Percentiles rank a stretch among this genome's conserved stretches.
These are phyloP conservation scores for Dorcus parallelipipedus DNA, from an alignment of 2,888 invertebrate species.

Conservation along the genomic window DNA sequence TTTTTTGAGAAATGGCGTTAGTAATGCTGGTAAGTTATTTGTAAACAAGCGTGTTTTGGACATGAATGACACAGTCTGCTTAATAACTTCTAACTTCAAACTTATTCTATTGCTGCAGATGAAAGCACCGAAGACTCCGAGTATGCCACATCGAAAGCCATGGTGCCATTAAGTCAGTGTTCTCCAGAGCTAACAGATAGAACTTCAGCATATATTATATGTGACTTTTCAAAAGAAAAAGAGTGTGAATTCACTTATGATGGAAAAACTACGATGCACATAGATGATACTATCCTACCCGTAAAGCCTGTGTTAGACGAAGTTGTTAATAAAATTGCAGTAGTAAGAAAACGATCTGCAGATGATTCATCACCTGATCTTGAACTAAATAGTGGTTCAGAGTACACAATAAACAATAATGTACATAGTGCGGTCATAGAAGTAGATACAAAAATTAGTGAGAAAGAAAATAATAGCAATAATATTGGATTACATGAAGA, in stretches of 20 bases:
- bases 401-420: constrained; percentile 9
- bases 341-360: constrained; percentile 1
- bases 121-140: too few relatives aligned
- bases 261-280: neutral
- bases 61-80: too few relatives aligned
- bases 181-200: too few relatives aligned
- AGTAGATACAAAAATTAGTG: constrained; percentile 7
- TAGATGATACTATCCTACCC: constrained; percentile 4
- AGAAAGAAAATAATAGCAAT: constrained; percentile 17
- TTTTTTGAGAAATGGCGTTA: constrained; percentile 19
- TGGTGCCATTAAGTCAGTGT: too few relatives aligned
- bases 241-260: too few relatives aligned
- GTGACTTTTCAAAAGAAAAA: too few relatives aligned
- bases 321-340: constrained; percentile 5
- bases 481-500: constrained; percentile 5
- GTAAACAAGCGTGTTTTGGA: constrained; percentile 19
- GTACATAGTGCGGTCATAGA: constrained; percentile 5
- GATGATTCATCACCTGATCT: neutral
- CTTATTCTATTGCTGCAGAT: too few relatives aligned
- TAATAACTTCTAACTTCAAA: too few relatives aligned
- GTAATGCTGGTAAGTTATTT: constrained; percentile 25
- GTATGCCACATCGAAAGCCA: too few relatives aligned
- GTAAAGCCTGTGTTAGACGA: constrained; percentile 13
- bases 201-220: too few relatives aligned
- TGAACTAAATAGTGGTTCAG: neutral